These are phyloP conservation scores for Acipenser transmontanus DNA, from an alignment of 2,797 vertebrate species.

Conservation along the genomic window DNA sequence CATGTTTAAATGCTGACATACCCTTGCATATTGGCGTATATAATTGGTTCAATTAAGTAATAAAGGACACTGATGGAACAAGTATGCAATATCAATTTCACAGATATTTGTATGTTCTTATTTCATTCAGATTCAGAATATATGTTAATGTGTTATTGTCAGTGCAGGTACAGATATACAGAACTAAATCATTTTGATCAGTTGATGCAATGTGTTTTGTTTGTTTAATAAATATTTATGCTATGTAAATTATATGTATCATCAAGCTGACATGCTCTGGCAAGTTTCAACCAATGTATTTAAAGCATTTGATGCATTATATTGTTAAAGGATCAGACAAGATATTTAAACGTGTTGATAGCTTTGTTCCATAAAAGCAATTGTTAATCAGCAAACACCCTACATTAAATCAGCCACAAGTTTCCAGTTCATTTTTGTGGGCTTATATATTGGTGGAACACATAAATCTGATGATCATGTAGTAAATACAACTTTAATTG, in stretches of 20 bases:
- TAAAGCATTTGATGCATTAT: not conserved
- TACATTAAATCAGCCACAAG: not conserved
- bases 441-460: not conserved
- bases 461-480: not conserved
- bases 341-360: not conserved
- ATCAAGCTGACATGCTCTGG: not conserved
- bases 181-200: too few species aligned
- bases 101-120: too few species aligned
- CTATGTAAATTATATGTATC: not conserved
- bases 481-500: not conserved
- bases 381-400: not conserved
- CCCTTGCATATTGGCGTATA: too few species aligned
- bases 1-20: too few species aligned
- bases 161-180: too few species aligned
- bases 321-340: not conserved
- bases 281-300: not conserved
- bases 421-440: not conserved
- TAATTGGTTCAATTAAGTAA: too few species aligned
- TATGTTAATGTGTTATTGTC: too few species aligned
- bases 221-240: conserved; percentile 1
- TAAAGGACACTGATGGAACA: too few species aligned
- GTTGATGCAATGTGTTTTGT: not conserved
- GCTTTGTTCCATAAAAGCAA: not conserved
- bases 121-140: too few species aligned
- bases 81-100: too few species aligned